These are phyloP conservation scores for Sepioteuthis lessoniana DNA, from an alignment of 2,888 invertebrate genomes.

Conservation along the genomic window DNA sequence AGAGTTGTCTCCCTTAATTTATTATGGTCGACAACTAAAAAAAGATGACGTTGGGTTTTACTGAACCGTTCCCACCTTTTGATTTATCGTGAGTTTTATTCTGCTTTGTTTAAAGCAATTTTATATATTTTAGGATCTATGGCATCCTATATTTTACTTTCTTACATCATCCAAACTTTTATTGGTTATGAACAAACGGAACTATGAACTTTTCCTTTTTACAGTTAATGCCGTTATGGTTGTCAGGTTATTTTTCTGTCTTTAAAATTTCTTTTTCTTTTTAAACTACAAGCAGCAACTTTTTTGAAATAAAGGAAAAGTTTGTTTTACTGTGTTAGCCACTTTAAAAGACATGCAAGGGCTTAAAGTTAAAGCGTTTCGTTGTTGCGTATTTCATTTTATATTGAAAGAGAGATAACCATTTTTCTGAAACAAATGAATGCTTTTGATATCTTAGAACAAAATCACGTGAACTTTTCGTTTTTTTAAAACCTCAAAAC, in stretches of 20 bases:
- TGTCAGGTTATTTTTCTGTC: neutral
- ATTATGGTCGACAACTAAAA: no score
- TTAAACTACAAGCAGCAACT: neutral
- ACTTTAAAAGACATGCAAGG: neutral
- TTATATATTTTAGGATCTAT: neutral
- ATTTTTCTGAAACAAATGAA: no score
- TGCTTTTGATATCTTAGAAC: no score
- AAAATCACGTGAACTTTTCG: no score
- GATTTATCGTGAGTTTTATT: slow-evolving; percentile 34
- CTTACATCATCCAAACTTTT: neutral
- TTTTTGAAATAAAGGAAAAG: neutral
- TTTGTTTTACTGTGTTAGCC: neutral
- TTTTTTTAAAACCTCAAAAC: no score
- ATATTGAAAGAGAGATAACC: no score
- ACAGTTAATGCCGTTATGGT: neutral
- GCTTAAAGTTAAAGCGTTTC: no score
- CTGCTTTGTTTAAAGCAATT: neutral
- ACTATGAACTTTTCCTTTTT: neutral
- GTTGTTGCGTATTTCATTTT: no score
- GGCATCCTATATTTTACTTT: neutral
- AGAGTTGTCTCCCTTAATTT: slow-evolving; percentile 37
- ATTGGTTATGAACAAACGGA: neutral
- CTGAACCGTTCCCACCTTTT: slow-evolving; percentile 38
- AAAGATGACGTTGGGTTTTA: slow-evolving; percentile 16
- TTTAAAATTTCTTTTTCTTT: neutral